phyloP scores from a whole-genome alignment of 2,888 invertebrate genomes.

The Zele albiditarsus region DNA sequence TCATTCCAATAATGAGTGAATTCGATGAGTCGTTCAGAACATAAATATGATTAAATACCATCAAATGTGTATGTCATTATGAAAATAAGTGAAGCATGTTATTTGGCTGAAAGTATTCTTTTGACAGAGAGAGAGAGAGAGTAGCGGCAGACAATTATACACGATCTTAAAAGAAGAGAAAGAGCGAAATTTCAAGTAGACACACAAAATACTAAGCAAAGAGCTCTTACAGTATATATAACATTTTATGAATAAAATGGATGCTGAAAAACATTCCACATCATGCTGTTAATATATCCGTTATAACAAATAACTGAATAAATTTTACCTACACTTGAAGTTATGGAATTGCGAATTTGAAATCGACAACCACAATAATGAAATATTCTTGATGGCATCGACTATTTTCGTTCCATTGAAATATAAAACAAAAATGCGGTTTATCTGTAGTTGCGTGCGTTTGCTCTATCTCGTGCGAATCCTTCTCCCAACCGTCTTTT shows the following conservation, averaged over 20 bases:
- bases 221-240: background rate
- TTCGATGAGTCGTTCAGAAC: background rate
- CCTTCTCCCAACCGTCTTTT: background rate
- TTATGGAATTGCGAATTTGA: too few species aligned
- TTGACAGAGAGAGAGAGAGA: conserved; percentile 27
- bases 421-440: background rate
- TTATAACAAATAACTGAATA: too few species aligned
- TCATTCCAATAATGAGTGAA: background rate
- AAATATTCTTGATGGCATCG: too few species aligned
- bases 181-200: background rate
- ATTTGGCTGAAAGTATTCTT: conserved; percentile 49
- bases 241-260: conserved; percentile 5
- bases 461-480: background rate
- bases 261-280: background rate
- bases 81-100: conserved; percentile 55
- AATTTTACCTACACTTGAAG: too few species aligned
- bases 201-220: background rate
- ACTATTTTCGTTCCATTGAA: too few species aligned
- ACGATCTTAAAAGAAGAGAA: conserved; percentile 31
- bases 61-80: conserved; percentile 41
- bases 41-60: background rate
- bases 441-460: background rate
- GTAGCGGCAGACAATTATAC: too few species aligned
- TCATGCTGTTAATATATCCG: background rate
- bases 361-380: too few species aligned